These are phyloP conservation scores for Ceramica pisi DNA, from an alignment of 2,888 invertebrate species.

Conservation along the genomic window DNA sequence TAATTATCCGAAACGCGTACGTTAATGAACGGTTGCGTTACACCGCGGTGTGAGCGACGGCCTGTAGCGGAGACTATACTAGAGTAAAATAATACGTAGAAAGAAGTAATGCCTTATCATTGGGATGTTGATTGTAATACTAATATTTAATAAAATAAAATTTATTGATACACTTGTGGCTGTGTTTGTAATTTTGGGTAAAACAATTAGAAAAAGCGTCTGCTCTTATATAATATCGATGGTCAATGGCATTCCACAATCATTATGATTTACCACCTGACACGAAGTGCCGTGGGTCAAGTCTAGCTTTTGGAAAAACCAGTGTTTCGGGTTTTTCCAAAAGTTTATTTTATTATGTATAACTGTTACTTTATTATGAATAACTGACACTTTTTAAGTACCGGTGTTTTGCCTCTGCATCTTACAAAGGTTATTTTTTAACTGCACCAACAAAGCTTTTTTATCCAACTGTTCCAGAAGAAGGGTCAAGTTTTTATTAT, in stretches of 20 bases:
- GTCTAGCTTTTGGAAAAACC: conserved; percentile 8
- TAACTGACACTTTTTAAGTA: neutral
- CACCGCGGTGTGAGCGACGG: conserved; percentile 73
- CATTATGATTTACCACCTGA: neutral
- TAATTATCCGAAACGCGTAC: conserved; percentile 88
- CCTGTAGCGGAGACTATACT: conserved; percentile 52
- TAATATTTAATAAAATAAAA: no score
- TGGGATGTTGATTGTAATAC: neutral
- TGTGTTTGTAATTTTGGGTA: neutral
- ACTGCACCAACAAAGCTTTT: no score
- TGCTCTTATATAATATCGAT: neutral
- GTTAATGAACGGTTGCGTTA: conserved; percentile 87
- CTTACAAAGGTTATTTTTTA: no score
- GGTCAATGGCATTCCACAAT: neutral
- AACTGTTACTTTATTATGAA: neutral
- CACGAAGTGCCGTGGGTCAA: conserved; percentile 1
- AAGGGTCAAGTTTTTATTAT: neutral
- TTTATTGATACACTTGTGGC: neutral
- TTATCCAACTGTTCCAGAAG: no score
- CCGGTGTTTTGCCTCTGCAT: neutral
- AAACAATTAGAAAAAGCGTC: neutral
- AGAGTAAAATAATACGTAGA: neutral
- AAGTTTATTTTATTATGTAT: no score
- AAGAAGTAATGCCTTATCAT: neutral
- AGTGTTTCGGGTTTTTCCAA: neutral